Evolutionary conservation across 2,797 vertebrate species (phyloP).

Genomic region (Emydoidea blandingii): DNA sequence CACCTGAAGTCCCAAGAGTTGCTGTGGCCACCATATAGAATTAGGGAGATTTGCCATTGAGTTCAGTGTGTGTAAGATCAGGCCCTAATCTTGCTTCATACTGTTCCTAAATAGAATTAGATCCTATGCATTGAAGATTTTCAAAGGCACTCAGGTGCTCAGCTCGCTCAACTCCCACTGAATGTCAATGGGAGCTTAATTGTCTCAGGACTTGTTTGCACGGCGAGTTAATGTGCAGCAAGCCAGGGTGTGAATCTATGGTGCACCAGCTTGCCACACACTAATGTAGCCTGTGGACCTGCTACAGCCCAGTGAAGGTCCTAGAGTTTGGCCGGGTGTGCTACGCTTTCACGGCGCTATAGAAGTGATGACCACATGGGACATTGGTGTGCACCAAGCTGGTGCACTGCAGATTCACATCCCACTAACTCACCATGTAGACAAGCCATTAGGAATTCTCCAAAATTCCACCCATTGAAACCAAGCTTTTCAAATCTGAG

Average conservation of each 20-base stretch:
- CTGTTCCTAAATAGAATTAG: background rate
- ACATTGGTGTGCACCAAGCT: too few relatives aligned
- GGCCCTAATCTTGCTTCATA: background rate
- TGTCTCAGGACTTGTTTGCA: too few relatives aligned
- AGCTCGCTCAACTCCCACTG: too few relatives aligned
- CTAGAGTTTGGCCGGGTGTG: too few relatives aligned
- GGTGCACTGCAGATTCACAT: background rate
- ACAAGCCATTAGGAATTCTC: background rate
- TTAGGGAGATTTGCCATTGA: background rate
- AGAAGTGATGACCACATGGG: too few relatives aligned
- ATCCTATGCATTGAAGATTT: background rate
- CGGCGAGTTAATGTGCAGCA: too few relatives aligned
- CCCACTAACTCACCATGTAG: background rate
- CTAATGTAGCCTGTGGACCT: too few relatives aligned
- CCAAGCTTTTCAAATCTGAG: slow-evolving; percentile 2
- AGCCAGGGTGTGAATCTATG: too few relatives aligned
- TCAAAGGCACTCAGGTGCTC: background rate
- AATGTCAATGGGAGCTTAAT: too few relatives aligned
- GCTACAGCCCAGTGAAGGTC: too few relatives aligned
- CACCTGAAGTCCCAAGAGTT: background rate
- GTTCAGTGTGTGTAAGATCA: background rate
- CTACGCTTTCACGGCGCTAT: too few relatives aligned
- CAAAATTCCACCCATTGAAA: background rate
- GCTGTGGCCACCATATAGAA: background rate
- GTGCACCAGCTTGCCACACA: too few relatives aligned